phyloP scores from a whole-genome alignment of 1,140 invertebrate genomes.

The Colletes gigas region DNA sequence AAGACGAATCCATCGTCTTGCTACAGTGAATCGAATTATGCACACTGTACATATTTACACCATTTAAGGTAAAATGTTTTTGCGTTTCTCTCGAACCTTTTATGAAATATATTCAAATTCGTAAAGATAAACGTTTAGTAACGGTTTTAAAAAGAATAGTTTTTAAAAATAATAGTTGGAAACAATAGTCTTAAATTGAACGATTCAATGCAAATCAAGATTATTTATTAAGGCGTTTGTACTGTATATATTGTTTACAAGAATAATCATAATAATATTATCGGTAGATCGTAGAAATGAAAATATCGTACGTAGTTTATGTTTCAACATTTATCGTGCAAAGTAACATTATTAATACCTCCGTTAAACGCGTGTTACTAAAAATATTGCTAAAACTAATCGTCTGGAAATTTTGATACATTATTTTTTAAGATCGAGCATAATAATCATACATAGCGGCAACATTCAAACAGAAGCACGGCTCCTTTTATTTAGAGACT shows the following conservation, averaged over 20 bases:
- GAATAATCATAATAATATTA: too few species aligned
- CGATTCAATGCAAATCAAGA: background rate
- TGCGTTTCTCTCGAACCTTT: background rate
- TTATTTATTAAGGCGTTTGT: too few species aligned
- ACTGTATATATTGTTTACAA: too few species aligned
- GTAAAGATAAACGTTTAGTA: background rate
- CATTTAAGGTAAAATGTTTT: background rate
- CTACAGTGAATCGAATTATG: background rate
- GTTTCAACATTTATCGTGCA: too few species aligned
- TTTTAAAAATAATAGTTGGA: background rate
- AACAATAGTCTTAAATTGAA: background rate
- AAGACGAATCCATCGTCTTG: constrained; percentile 29
- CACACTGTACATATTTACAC: too few species aligned
- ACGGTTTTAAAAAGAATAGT: background rate
- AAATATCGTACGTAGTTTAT: too few species aligned
- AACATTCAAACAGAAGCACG: background rate
- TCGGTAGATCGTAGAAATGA: too few species aligned
- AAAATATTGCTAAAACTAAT: background rate
- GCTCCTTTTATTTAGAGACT: background rate
- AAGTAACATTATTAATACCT: too few species aligned
- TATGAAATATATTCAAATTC: background rate
- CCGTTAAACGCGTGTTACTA: background rate
- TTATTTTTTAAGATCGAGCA: too few species aligned
- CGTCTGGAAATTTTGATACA: too few species aligned
- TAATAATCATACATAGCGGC: too few species aligned